Base-by-base conservation (phyloP, 2,797 vertebrate species). In the Denticeps clupeoides region DNA sequence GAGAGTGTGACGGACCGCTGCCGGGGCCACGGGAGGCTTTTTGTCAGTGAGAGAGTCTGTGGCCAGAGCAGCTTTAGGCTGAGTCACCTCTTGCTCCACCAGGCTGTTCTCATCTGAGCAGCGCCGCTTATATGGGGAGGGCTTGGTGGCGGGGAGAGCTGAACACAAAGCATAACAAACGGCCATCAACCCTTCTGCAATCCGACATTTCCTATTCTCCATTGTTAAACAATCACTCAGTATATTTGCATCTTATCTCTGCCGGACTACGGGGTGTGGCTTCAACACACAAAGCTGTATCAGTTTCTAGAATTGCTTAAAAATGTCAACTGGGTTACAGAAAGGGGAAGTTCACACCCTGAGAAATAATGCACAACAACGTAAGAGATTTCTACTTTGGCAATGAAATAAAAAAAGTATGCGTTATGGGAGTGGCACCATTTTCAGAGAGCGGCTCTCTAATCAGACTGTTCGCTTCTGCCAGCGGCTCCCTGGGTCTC, bases 71-170 rank as follows among this genome's bases (percentile, higher is more conserved):
- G 47, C 46, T 18, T 60, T 33, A 35, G 51, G 25, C 3, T 47
- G 55, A 4, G 56, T 64, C 54, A 48, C 28, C 2, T 4, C 1
- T 0, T 83, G 86, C 22, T 85, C 68, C 26, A 75, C 22, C 10
- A 71, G 60, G 21, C 78, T 68, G 5, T 54, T 60, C 55, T 83
- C 83, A 28, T 73, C 77, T 7, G 93, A 91, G 63, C 93, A 90
- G 15, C 68, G 82, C 21, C 88, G 87, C 69, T 99, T 97, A 9
- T 89, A 91, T 7, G 91, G 89, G 7, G 89, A 97, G 0, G 88
- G 92, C 46, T 93, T 96, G 48, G 86, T 74, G 29, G 80, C 74
- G 4, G 74, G 63, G 65, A 87, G 90, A 26, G 49, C 84, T 82
- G 54, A n/a, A 16, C 2, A 55, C 1, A 33, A 28, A 37, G 19